Base-by-base conservation (phyloP, 2,797 vertebrate species). In the Poeciliopsis infans region DNA sequence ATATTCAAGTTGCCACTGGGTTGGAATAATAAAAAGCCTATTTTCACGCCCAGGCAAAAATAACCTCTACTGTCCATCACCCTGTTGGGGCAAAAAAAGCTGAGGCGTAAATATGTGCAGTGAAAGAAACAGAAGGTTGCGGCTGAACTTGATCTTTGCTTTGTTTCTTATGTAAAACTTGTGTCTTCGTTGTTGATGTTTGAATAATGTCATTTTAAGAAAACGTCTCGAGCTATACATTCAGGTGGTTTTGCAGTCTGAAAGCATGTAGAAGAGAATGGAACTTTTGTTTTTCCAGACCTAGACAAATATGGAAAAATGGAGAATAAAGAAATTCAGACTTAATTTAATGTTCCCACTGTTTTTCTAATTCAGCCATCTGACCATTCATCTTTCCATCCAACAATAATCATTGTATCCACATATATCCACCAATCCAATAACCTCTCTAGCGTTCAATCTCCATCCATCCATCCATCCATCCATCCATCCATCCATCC, bases 41-140 rank as follows among this genome's bases (percentile, higher is more conserved):
- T 92, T 91, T 92, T 90, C 89, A 91, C 85, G 77, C 91, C 87
- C 79, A 85, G 87, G 89, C 84, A 84, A 90, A 89, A 89, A 92
- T 92, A 91, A 92, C 93, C 92, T 94, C 91, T 91, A 75, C 91
- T 92, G 90, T 93, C 93, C 87, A 88, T 93, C 91, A 93, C 87
- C 68, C 82, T 91, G 91, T 93, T 91, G 90, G 86, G 89, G 74
- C 83, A 78, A 77, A 85, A 91, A 89, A 91, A 51, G 91, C 90
- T 89, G 85, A 89, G 85, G 85, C 81, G 23, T 89, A 91, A 86
- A 91, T 92, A 81, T 91, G 89, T 85, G 82, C 87, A 83, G 82
- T 46, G 79, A 73, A 81, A 78, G 75, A 82, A 85, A 79, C 49
- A 55, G 61, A 13, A 82, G 53, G 78, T 77, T 77, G 43, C 1